phyloP scores from a whole-genome alignment of 23 tunicate genomes.

The Trididemnum nubilum region DNA sequence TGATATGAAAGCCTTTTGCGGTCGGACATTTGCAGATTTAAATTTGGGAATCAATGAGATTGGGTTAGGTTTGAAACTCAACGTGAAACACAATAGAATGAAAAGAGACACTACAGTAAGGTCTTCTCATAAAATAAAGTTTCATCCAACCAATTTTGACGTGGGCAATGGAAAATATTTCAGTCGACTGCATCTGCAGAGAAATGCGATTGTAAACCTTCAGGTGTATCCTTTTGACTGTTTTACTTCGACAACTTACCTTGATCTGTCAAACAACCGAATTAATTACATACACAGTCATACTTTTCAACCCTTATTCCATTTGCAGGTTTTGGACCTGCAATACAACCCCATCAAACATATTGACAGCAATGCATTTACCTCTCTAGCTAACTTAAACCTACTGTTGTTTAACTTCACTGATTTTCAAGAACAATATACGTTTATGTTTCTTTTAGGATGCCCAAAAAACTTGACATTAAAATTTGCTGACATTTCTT shows the following conservation, averaged over 20 bases:
- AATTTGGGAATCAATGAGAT: background rate
- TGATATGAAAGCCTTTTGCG: background rate
- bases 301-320: background rate
- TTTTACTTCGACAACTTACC: background rate
- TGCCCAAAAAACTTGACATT: background rate
- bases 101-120: too few relatives aligned
- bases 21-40: background rate
- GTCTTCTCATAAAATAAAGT: too few relatives aligned
- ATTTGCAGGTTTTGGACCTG: background rate
- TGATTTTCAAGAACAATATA: background rate
- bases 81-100: too few relatives aligned
- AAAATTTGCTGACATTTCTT: background rate
- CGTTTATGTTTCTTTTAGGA: background rate
- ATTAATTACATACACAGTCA: background rate
- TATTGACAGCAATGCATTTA: background rate
- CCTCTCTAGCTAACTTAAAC: background rate
- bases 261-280: conserved; percentile 10
- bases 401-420: background rate
- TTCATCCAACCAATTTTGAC: too few relatives aligned
- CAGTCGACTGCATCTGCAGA: background rate
- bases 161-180: background rate
- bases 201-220: background rate
- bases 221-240: background rate
- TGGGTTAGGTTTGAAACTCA: background rate
- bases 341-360: conserved; percentile 5